Base-by-base conservation (phyloP, 2,113 vertebrate species). In the Orycteropus afer region DNA sequence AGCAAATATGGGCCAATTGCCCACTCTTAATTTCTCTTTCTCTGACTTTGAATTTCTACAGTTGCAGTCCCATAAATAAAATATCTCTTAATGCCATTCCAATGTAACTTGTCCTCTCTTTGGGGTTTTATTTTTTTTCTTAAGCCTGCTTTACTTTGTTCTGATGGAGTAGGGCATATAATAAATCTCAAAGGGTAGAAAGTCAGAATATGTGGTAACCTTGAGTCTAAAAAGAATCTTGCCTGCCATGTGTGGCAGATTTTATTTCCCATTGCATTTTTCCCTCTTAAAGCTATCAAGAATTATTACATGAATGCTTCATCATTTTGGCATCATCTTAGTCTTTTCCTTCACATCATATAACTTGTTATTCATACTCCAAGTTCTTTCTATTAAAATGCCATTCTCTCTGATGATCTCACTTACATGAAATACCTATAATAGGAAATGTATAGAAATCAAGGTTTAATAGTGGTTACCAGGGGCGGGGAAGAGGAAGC, bases 51-150 rank as follows among this genome's bases (percentile, higher is more conserved):
- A 42, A 73, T 78, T 89, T 27, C n/a, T 34, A 55, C 6, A 47
- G 78, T 82, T 86, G 55, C 34, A 45, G 49, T 85, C n/a, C 37
- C 15, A 15, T 40, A 61, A 95, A 55, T 73, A 59, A 67, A 34
- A 78, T 61, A 32, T 0, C 29, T 12, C 3, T 77, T 69, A 69
- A n/a, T 42, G 65, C 13, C 76, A 47, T 51, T 71, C 55, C 61
- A 55, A 27, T 40, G 37, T 76, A 80, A 27, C 37, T 47, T 77
- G 34, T 74, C 47, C 7, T 96, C 14, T 45, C 2, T 37, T 71
- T 73, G 45, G n/a, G 49, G 12, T 42, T 90, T 90, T 78, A 27
- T 49, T 86, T 89, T 67, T n/a, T 91, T 74, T 67, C 27, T 89
- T 45, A 78, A 79, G 18, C 5, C 29, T 29, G 9, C 29, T 42